Conservation (phyloP, 2,797 vertebrate species). For the Triplophysa bombifrons region DNA sequence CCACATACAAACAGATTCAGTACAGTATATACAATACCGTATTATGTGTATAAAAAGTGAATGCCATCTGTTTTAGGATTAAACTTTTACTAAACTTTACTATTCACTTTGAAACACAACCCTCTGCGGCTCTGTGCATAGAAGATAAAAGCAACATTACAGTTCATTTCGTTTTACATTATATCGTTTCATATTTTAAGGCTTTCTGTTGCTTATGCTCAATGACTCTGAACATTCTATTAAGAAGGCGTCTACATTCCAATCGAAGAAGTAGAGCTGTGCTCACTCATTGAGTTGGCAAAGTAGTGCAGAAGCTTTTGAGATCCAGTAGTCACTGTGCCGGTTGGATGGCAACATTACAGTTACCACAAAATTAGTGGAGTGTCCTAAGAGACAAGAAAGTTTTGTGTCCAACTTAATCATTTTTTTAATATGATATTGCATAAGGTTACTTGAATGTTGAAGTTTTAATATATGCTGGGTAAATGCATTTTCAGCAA, state of each 20-base stretch:
- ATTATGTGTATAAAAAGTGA: not conserved
- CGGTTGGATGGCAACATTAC: constrained; percentile 76
- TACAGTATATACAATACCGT: not conserved
- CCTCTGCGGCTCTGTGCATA: not conserved
- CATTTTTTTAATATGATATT: not conserved
- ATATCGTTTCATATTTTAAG: not conserved
- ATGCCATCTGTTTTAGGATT: not conserved
- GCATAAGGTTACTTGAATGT: no score
- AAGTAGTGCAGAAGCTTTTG: constrained; percentile 80
- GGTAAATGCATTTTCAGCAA: no score
- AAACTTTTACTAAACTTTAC: not conserved
- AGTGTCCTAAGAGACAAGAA: constrained; percentile 71
- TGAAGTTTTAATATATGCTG: no score
- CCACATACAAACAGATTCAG: not conserved
- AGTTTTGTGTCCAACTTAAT: no score
- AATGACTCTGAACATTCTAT: constrained; percentile 1
- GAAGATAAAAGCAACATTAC: not conserved
- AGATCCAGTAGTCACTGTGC: constrained; percentile 80
- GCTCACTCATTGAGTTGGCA: constrained; percentile 79
- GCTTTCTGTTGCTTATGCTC: constrained; percentile 14
- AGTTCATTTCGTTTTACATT: not conserved
- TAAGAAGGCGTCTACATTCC: not conserved
- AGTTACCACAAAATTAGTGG: constrained; percentile 83
- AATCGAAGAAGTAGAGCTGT: not conserved
- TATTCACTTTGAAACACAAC: not conserved